phyloP scores from a whole-genome alignment of 2,888 invertebrate species.

The Heliconius cydno region DNA sequence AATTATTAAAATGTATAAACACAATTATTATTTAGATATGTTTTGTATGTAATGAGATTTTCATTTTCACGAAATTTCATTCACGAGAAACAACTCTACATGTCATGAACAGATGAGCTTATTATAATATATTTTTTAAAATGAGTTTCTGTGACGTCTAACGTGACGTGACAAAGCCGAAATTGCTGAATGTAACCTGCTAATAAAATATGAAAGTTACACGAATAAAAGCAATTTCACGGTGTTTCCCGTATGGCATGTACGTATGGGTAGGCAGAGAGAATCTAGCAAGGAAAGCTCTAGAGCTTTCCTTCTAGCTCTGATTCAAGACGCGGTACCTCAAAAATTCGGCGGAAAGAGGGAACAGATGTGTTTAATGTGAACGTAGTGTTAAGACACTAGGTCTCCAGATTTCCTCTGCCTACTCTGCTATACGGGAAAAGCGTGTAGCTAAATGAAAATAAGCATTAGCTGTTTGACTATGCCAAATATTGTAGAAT shows the following conservation, averaged over 20 bases:
- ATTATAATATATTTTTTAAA: slow-evolving; percentile 9
- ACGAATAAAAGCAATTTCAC: neutral
- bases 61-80: neutral
- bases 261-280: too few species aligned
- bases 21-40: neutral
- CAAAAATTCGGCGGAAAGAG: too few species aligned
- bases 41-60: neutral
- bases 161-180: neutral
- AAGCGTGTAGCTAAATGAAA: too few species aligned
- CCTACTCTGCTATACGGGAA: too few species aligned
- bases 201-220: slow-evolving; percentile 1
- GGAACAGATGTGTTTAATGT: too few species aligned
- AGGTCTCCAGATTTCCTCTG: too few species aligned
- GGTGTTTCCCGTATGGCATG: neutral
- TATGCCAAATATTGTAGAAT: neutral
- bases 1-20: too few species aligned
- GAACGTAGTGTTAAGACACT: too few species aligned
- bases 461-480: too few species aligned
- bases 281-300: neutral
- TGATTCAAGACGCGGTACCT: neutral
- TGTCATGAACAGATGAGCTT: neutral
- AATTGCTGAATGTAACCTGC: neutral
- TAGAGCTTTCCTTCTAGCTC: too few species aligned
- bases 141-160: neutral
- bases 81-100: neutral